These are phyloP conservation scores for Exocentrus adspersus DNA, from an alignment of 2,888 invertebrate genomes.

Conservation along the genomic window DNA sequence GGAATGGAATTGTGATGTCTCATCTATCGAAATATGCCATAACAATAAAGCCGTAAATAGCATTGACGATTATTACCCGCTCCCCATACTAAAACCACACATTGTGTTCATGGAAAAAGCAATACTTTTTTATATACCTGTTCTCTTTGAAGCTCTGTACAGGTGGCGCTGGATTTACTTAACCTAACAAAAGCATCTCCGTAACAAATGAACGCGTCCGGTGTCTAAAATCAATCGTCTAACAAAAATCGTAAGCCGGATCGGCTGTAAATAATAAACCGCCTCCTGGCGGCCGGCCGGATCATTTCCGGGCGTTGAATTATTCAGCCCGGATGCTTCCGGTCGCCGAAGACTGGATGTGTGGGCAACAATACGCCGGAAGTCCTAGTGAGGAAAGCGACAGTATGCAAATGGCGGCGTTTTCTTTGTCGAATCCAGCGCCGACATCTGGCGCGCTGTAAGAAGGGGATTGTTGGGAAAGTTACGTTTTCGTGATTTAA, in stretches of 20 bases:
- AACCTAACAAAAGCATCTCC: too few species aligned
- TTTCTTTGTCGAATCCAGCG: too few species aligned
- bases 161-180: too few species aligned
- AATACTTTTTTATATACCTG: too few species aligned
- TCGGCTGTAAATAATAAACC: conserved; percentile 23
- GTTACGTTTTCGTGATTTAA: too few species aligned
- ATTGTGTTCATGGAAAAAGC: too few species aligned
- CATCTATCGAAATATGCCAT: conserved; percentile 5
- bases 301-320: conserved; percentile 22
- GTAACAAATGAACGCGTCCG: not conserved
- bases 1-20: conserved; percentile 13
- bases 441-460: not conserved
- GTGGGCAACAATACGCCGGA: not conserved
- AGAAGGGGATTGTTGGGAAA: too few species aligned
- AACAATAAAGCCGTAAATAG: too few species aligned
- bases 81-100: too few species aligned
- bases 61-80: too few species aligned
- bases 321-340: conserved; percentile 34
- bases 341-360: conserved; percentile 23
- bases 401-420: conserved; percentile 18
- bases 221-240: not conserved
- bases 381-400: not conserved
- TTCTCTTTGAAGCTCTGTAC: too few species aligned
- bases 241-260: not conserved
- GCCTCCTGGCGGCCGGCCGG: not conserved